Evolutionary conservation across 2,888 invertebrate genomes (phyloP).

Genomic region (Oscheius sp.): DNA sequence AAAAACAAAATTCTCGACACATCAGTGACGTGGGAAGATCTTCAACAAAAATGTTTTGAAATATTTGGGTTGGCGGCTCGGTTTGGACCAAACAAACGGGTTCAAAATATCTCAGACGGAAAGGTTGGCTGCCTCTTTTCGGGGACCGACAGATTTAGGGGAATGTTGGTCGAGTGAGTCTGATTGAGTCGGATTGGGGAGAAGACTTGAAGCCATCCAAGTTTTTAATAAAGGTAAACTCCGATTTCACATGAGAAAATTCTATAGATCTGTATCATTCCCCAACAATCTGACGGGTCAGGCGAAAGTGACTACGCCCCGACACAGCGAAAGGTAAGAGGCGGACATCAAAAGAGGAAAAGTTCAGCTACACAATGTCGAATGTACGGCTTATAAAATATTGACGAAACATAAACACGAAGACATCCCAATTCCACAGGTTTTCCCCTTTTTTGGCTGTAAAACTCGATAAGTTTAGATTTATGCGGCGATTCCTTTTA

Average conservation of each 20-base stretch:
- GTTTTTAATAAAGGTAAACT: background rate
- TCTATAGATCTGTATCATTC: no score
- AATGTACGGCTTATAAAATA: conserved; percentile 20
- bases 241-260: background rate
- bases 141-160: conserved; percentile 6
- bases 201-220: background rate
- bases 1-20: conserved; percentile 8
- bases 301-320: conserved; percentile 11
- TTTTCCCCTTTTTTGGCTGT: background rate
- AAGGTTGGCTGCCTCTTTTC: background rate
- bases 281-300: background rate
- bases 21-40: background rate
- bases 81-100: conserved; percentile 17
- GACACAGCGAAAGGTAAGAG: conserved; percentile 9
- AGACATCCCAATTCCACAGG: conserved; percentile 11
- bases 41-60: conserved; percentile 11
- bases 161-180: conserved; percentile 12
- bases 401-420: conserved; percentile 25
- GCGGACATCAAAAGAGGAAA: background rate
- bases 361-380: conserved; percentile 35
- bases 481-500: background rate
- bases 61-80: conserved; percentile 1
- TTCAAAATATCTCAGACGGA: conserved; percentile 15
- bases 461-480: conserved; percentile 11
- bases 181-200: conserved; percentile 34